Conservation (phyloP, 2,888 invertebrate genomes). For the Xylophagus ater region DNA sequence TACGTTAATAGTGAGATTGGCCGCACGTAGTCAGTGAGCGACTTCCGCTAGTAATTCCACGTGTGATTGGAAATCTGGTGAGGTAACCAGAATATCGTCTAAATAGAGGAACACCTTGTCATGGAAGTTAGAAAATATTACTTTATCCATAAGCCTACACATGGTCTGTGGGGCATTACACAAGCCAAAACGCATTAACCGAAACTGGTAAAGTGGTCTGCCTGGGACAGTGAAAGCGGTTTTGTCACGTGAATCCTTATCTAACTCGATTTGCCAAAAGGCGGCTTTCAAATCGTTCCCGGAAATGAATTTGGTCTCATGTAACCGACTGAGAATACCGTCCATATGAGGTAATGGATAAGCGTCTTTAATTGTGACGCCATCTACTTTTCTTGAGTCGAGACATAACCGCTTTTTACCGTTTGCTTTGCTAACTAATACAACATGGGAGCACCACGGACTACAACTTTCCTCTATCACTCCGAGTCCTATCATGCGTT, state of each 20-base stretch:
- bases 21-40: too few relatives aligned
- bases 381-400: too few relatives aligned
- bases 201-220: not conserved
- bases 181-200: not conserved
- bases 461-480: slow-evolving; percentile 25
- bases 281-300: not conserved
- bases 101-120: too few relatives aligned
- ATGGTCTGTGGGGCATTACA: not conserved
- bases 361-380: too few relatives aligned
- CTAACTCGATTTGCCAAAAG: not conserved
- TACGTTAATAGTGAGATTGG: too few relatives aligned
- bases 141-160: slow-evolving; percentile 1
- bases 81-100: not conserved
- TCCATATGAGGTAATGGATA: too few relatives aligned
- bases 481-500: slow-evolving; percentile 24
- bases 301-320: too few relatives aligned
- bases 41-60: too few relatives aligned
- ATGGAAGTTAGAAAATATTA: too few relatives aligned
- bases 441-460: slow-evolving; percentile 24
- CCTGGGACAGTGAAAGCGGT: not conserved
- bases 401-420: not conserved
- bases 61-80: too few relatives aligned
- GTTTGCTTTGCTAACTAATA: slow-evolving; percentile 18
- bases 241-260: not conserved
- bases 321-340: too few relatives aligned